Evolutionary conservation across 2,113 vertebrate species (phyloP).

Genomic region (Burhinus bistriatus): DNA sequence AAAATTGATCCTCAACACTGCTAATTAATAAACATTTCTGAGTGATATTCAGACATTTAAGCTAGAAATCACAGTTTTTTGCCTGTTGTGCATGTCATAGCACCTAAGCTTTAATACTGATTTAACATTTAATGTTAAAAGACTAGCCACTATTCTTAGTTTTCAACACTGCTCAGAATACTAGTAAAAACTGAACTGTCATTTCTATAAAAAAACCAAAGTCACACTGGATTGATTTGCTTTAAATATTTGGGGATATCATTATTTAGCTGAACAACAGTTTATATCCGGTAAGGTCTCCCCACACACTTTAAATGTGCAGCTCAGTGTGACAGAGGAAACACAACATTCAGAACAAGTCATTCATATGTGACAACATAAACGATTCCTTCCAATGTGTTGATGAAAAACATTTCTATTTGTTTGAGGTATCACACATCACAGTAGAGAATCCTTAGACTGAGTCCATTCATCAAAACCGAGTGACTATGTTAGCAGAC

Average conservation of each 20-base stretch:
- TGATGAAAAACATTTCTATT: conserved; percentile 50
- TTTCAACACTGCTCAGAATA: not conserved
- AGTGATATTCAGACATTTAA: conserved; percentile 36
- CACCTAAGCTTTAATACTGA: not conserved
- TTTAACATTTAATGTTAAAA: not conserved
- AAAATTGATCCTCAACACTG: not conserved
- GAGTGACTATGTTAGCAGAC: not conserved
- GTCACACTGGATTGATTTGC: not conserved
- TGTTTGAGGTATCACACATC: conserved; percentile 65
- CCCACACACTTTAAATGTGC: conserved; percentile 15
- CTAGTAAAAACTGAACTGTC: conserved; percentile 1
- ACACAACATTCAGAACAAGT: conserved; percentile 60
- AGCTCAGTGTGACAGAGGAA: conserved; percentile 1
- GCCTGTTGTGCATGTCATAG: conserved; percentile 26
- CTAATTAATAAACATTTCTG: conserved; percentile 56
- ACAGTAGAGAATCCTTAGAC: conserved; percentile 47
- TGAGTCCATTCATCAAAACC: conserved; percentile 57
- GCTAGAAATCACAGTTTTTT: conserved; percentile 29
- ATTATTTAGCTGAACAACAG: not conserved
- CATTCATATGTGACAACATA: conserved; percentile 62
- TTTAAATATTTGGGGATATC: conserved; percentile 21
- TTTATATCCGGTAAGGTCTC: conserved; percentile 19
- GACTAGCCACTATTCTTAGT: not conserved
- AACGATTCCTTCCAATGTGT: conserved; percentile 36
- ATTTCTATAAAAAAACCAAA: not conserved